Conservation (phyloP, 2,113 vertebrate genomes). For the Albula glossodonta region DNA sequence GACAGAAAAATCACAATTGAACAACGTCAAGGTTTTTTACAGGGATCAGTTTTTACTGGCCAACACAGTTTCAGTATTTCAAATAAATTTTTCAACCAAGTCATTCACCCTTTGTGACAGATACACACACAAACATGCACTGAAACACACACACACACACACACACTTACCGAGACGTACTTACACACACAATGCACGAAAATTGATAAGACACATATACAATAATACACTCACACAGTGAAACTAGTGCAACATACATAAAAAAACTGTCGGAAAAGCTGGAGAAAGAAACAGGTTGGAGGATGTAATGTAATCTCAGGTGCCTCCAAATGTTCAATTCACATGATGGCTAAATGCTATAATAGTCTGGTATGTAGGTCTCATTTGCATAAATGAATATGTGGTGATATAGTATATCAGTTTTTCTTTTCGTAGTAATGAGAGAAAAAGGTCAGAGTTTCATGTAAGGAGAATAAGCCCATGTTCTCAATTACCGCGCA, state of each 20-base stretch:
- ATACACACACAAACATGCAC: not conserved
- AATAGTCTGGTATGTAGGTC: constrained; percentile 46
- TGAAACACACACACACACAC: not conserved
- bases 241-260: constrained; percentile 9
- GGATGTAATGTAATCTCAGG: constrained; percentile 38
- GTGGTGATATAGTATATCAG: constrained; percentile 40
- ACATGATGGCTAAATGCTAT: constrained; percentile 38
- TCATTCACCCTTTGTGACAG: too few species aligned
- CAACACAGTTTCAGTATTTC: too few species aligned
- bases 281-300: constrained; percentile 21
- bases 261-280: not conserved
- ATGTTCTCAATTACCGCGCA: constrained; percentile 84
- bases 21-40: too few species aligned
- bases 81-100: too few species aligned
- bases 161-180: not conserved
- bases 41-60: too few species aligned
- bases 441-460: constrained; percentile 93
- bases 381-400: constrained; percentile 55
- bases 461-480: constrained; percentile 76
- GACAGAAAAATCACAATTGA: too few species aligned
- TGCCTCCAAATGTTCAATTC: constrained; percentile 47
- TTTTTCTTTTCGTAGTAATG: constrained; percentile 74
- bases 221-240: constrained; percentile 8
- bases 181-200: not conserved
- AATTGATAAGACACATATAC: not conserved